Percentiles rank a stretch among this genome's conserved stretches.
Evolutionary conservation across 2,888 invertebrate species (phyloP).

Genomic region (Nebria brevicollis): DNA sequence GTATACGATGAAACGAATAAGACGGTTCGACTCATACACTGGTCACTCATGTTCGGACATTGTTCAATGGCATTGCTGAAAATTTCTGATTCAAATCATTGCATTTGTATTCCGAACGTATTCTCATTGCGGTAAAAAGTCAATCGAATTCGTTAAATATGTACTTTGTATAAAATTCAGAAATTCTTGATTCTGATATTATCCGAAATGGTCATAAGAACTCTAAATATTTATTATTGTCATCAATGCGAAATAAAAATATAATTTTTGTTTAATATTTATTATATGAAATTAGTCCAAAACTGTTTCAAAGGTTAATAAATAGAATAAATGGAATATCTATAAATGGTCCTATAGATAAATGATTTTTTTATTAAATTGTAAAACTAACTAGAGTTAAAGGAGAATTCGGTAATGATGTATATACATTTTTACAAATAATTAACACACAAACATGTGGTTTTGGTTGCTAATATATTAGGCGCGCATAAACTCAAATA

Average conservation of each 20-base stretch:
- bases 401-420: not conserved
- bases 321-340: too few species aligned
- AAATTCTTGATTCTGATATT: not conserved
- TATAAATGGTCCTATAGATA: too few species aligned
- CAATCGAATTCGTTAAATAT: not conserved
- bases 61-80: conserved; percentile 20
- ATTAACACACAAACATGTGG: not conserved
- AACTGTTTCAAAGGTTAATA: too few species aligned
- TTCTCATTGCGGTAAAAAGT: not conserved
- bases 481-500: not conserved
- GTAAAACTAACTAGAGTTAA: too few species aligned
- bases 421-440: not conserved
- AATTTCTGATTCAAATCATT: not conserved
- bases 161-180: not conserved
- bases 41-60: not conserved
- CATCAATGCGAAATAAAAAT: too few species aligned
- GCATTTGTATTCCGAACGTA: not conserved
- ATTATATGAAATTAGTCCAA: too few species aligned
- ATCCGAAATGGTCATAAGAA: not conserved
- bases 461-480: not conserved
- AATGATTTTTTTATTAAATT: too few species aligned
- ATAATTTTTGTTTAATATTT: too few species aligned
- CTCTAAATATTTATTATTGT: not conserved
- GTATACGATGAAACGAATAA: conserved; percentile 31
- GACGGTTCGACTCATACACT: conserved; percentile 4